Conservation (phyloP, 2,888 invertebrate genomes). For the Chrysopilus asiliformis region DNA sequence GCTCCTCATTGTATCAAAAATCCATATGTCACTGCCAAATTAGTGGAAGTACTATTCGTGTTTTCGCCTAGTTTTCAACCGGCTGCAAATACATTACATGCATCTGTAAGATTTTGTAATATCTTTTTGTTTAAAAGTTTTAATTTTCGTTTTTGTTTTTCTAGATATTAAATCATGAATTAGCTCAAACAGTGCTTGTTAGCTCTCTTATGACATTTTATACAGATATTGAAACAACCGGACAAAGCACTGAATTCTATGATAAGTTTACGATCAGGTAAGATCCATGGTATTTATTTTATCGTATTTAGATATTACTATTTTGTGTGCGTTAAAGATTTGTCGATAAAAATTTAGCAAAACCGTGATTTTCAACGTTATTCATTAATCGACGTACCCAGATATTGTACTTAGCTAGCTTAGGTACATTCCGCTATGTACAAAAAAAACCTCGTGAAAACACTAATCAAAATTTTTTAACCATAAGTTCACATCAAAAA, state of each 20-base stretch:
- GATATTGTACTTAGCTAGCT: too few relatives aligned
- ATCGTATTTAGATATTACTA: too few relatives aligned
- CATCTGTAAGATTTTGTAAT: slow-evolving; percentile 28
- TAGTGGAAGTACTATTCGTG: slow-evolving; percentile 80
- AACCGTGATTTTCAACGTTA: too few relatives aligned
- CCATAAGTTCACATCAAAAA: too few relatives aligned
- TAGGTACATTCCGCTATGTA: too few relatives aligned
- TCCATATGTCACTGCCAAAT: slow-evolving; percentile 93
- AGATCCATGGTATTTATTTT: too few relatives aligned
- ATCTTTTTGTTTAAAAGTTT: too few relatives aligned
- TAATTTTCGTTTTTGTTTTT: slow-evolving; percentile 43
- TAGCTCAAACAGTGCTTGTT: slow-evolving; percentile 69
- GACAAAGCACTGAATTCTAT: slow-evolving; percentile 96
- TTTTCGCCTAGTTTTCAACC: slow-evolving; percentile 55
- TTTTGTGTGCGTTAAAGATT: too few relatives aligned
- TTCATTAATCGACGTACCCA: too few relatives aligned
- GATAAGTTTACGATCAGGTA: slow-evolving; percentile 94
- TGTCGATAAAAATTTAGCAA: too few relatives aligned
- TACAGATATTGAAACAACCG: slow-evolving; percentile 94
- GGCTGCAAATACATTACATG: slow-evolving; percentile 29
- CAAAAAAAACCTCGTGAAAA: too few relatives aligned
- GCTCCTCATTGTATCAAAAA: slow-evolving; percentile 84
- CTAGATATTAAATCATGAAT: slow-evolving; percentile 75
- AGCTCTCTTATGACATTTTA: slow-evolving; percentile 96
- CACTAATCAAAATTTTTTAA: too few relatives aligned